Evolutionary conservation across 64 coral and sea anemone species (phyloP).

Genomic region (Platygyra sinensis): DNA sequence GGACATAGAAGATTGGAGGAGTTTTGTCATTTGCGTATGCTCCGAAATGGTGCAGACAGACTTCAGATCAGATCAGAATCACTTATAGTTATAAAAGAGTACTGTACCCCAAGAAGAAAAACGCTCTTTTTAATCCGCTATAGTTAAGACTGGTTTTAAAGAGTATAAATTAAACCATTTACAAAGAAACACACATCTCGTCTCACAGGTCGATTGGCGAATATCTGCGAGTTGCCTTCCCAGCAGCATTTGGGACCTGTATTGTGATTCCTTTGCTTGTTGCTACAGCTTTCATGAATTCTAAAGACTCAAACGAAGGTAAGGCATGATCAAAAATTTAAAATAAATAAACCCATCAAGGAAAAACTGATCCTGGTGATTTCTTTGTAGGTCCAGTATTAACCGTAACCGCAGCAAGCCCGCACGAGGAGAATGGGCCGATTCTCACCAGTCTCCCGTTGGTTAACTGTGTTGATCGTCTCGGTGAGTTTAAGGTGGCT

Average conservation of each 20-base stretch:
- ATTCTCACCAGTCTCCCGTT: background rate
- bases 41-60: too few relatives aligned
- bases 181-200: too few relatives aligned
- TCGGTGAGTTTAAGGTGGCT: background rate
- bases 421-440: background rate
- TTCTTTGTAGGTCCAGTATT: background rate
- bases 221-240: slow-evolving; percentile 14
- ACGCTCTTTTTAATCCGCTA: too few relatives aligned
- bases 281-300: slow-evolving; percentile 23
- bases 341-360: too few relatives aligned
- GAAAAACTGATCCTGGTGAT: too few relatives aligned
- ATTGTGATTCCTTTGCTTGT: slow-evolving; percentile 10
- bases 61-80: too few relatives aligned
- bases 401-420: background rate
- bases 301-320: slow-evolving; percentile 12
- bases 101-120: too few relatives aligned
- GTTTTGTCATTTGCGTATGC: too few relatives aligned
- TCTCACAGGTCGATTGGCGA: background rate
- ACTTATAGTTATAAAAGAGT: too few relatives aligned
- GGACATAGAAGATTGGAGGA: too few relatives aligned
- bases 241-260: slow-evolving; percentile 14
- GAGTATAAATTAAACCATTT: too few relatives aligned
- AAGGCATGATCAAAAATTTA: background rate
- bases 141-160: too few relatives aligned
- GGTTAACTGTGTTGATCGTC: background rate